Conservation (phyloP, 2,888 invertebrate genomes). For the Cataglyphis albicans region DNA sequence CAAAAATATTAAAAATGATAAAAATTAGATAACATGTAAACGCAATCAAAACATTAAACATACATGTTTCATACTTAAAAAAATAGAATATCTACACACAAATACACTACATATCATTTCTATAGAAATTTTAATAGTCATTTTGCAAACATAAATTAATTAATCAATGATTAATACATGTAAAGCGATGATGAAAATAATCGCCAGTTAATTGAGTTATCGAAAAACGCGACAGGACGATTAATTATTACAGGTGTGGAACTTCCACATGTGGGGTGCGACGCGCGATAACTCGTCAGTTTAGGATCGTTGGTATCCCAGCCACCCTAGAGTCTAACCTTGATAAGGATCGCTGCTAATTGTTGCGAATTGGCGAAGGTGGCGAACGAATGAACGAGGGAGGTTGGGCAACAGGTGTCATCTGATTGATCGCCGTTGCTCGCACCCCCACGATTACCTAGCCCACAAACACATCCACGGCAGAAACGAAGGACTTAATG, state of each 20-base stretch:
- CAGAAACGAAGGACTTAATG: conserved; percentile 81
- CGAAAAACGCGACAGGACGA: conserved; percentile 11
- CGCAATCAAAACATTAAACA: too few species aligned
- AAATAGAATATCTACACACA: too few species aligned
- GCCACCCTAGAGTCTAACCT: conserved; percentile 74
- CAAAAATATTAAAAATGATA: too few species aligned
- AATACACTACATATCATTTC: neutral
- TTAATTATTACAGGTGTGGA: conserved; percentile 9
- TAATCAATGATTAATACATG: neutral
- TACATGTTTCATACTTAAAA: too few species aligned
- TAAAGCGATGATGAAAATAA: neutral
- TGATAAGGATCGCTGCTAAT: conserved; percentile 85
- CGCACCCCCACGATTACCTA: conserved; percentile 83
- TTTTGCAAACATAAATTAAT: neutral
- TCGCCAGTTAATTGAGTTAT: conserved; percentile 13
- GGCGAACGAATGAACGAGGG: conserved; percentile 82
- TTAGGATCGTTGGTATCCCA: conserved; percentile 64
- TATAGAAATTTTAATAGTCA: conserved; percentile 4
- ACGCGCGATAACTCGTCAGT: conserved; percentile 62
- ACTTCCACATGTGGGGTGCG: conserved; percentile 21
- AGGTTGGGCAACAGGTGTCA: conserved; percentile 85
- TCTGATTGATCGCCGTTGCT: conserved; percentile 85
- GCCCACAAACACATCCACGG: conserved; percentile 83
- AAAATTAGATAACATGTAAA: too few species aligned
- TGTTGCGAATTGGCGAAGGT: conserved; percentile 85